Evolutionary conservation across 2,113 vertebrate genomes (phyloP).

Genomic region (Corythoichthys intestinalis): DNA sequence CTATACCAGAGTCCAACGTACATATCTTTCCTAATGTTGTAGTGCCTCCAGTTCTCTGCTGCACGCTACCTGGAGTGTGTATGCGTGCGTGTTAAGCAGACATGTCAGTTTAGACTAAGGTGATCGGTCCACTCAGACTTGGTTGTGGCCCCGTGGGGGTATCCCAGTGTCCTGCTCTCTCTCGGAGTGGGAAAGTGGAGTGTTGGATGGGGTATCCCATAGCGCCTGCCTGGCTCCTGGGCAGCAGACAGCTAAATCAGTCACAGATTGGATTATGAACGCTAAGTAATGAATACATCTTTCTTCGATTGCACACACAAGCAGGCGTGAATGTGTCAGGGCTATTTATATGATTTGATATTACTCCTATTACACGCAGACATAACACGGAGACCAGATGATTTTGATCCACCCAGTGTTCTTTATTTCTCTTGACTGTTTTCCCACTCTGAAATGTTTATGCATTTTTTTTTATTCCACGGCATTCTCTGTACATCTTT

Average conservation of each 20-base stretch:
- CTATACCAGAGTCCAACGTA: conserved; percentile 47
- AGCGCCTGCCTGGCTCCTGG: conserved; percentile 78
- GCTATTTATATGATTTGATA: conserved; percentile 31
- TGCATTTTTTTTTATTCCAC: conserved; percentile 11
- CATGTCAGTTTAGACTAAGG: conserved; percentile 83
- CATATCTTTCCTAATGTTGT: conserved; percentile 49
- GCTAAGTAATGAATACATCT: conserved; percentile 57
- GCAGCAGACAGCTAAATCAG: conserved; percentile 89
- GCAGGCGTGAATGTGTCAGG: conserved; percentile 30
- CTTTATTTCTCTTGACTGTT: conserved; percentile 36
- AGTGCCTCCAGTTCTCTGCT: conserved; percentile 35
- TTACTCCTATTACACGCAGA: conserved; percentile 36
- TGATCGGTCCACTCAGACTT: conserved; percentile 71
- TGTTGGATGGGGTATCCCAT: conserved; percentile 79
- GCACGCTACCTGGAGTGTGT: conserved; percentile 49
- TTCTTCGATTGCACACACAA: conserved; percentile 53
- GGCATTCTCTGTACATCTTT: conserved; percentile 42
- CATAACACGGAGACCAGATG: conserved; percentile 37
- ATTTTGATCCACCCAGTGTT: conserved; percentile 73
- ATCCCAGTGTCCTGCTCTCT: conserved; percentile 54
- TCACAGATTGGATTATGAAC: conserved; percentile 78
- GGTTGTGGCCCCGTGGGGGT: conserved; percentile 46
- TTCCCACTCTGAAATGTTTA: conserved; percentile 35
- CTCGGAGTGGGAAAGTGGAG: conserved; percentile 55
- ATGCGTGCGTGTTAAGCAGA: conserved; percentile 63